Percentiles rank a stretch among this genome's conserved stretches.
Evolutionary conservation across 2,797 vertebrate genomes (phyloP).

Genomic region (Antennarius maculatus): DNA sequence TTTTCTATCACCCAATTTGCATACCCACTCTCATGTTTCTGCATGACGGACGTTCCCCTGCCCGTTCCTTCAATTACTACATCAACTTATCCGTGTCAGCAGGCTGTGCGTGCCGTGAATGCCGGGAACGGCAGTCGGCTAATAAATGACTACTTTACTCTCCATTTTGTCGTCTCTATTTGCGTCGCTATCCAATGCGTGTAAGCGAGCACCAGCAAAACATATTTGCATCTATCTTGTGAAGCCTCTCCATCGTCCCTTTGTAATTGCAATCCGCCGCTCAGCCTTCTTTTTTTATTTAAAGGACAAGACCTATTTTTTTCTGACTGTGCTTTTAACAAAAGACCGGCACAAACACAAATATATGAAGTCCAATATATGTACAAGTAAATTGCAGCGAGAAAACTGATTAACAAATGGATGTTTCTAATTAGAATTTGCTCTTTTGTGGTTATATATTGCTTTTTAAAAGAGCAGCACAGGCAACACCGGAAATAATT

Average conservation of each 20-base stretch:
- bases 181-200: slow-evolving; percentile 19
- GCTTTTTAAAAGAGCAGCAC: too few relatives aligned
- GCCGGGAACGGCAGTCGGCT: slow-evolving; percentile 33
- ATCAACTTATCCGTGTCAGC: slow-evolving; percentile 66
- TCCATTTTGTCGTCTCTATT: slow-evolving; percentile 26
- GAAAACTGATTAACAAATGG: too few relatives aligned
- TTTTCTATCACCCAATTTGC: not conserved
- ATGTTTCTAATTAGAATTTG: too few relatives aligned
- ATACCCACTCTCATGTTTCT: slow-evolving; percentile 37
- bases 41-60: slow-evolving; percentile 44
- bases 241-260: slow-evolving; percentile 1
- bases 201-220: slow-evolving; percentile 13
- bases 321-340: too few relatives aligned
- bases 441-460: too few relatives aligned
- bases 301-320: not conserved
- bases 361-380: too few relatives aligned
- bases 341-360: too few relatives aligned
- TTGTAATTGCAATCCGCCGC: slow-evolving; percentile 18
- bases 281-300: slow-evolving; percentile 8
- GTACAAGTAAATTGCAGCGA: too few relatives aligned
- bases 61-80: slow-evolving; percentile 60
- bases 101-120: slow-evolving; percentile 52
- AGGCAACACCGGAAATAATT: too few relatives aligned
- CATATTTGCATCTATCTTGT: not conserved
- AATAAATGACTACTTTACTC: slow-evolving; percentile 50